These are phyloP conservation scores for Acanthosepion esculentum DNA, from an alignment of 2,888 invertebrate genomes.

Conservation along the genomic window DNA sequence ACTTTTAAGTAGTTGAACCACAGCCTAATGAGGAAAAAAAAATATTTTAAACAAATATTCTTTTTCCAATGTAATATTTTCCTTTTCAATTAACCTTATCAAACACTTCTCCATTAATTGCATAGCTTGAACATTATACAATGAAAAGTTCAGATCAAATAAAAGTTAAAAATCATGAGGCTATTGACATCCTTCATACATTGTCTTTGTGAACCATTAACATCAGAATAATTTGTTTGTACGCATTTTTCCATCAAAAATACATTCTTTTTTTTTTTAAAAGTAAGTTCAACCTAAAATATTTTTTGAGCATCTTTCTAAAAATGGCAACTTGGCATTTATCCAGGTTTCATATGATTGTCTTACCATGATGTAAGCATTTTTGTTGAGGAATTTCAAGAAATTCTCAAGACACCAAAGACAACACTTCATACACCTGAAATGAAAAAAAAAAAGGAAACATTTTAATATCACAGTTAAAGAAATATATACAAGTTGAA, in stretches of 20 bases:
- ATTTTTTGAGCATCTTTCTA: background rate
- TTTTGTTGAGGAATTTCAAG: conserved; percentile 73
- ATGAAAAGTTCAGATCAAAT: no score
- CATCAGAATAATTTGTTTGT: background rate
- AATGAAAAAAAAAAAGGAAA: conserved; percentile 48
- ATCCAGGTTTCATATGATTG: background rate
- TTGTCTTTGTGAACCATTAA: background rate
- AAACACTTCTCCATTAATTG: no score
- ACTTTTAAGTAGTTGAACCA: no score
- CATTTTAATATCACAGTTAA: background rate
- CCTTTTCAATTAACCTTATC: no score
- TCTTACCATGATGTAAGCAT: conserved; percentile 74
- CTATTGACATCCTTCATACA: no score
- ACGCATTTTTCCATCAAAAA: background rate
- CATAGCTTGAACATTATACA: no score
- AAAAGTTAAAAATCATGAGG: no score
- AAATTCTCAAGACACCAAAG: conserved; percentile 75
- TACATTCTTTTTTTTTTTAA: no score
- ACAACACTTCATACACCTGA: conserved; percentile 73
- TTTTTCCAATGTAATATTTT: no score
- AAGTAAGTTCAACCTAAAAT: background rate
- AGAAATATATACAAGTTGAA: background rate
- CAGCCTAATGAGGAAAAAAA: no score
- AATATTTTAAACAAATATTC: no score
- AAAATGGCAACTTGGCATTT: background rate